phyloP scores from a whole-genome alignment of 2,113 vertebrate genomes.

The Cyprichromis sp. region DNA sequence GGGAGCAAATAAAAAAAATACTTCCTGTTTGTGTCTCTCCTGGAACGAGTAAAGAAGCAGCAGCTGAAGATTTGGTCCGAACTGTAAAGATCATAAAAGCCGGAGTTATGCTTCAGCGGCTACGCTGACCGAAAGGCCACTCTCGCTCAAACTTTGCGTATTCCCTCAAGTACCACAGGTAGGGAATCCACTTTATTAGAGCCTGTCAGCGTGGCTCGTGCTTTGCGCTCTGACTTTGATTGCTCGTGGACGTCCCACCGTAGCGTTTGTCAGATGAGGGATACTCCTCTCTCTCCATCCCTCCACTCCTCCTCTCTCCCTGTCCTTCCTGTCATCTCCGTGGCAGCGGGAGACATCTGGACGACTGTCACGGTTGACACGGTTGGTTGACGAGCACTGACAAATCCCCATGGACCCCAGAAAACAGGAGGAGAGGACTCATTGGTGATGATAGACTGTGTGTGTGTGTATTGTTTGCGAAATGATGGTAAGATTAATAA shows the following conservation, averaged over 20 bases:
- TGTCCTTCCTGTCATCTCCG: slow-evolving; percentile 55
- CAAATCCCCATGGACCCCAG: slow-evolving; percentile 65
- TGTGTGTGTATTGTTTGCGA: slow-evolving; percentile 15
- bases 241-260: slow-evolving; percentile 45
- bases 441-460: slow-evolving; percentile 56
- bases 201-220: slow-evolving; percentile 57
- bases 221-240: slow-evolving; percentile 40
- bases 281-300: slow-evolving; percentile 37
- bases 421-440: slow-evolving; percentile 60
- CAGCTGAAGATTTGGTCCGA: not conserved
- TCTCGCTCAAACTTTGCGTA: slow-evolving; percentile 36
- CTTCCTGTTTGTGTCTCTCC: not conserved
- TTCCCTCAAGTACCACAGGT: slow-evolving; percentile 36
- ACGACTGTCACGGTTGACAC: slow-evolving; percentile 77
- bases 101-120: slow-evolving; percentile 2
- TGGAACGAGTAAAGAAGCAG: not conserved
- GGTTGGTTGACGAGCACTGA: slow-evolving; percentile 71
- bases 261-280: slow-evolving; percentile 52
- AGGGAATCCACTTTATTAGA: slow-evolving; percentile 51
- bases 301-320: slow-evolving; percentile 36
- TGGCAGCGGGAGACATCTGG: slow-evolving; percentile 76
- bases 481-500: slow-evolving; percentile 34
- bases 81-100: not conserved
- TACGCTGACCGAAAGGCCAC: slow-evolving; percentile 20
- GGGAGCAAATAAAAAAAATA: not conserved